Evolutionary conservation across 2,113 vertebrate genomes (phyloP), one percentile per base, ranked within the genome.

Genomic region (Dipodomys ordii): DNA sequence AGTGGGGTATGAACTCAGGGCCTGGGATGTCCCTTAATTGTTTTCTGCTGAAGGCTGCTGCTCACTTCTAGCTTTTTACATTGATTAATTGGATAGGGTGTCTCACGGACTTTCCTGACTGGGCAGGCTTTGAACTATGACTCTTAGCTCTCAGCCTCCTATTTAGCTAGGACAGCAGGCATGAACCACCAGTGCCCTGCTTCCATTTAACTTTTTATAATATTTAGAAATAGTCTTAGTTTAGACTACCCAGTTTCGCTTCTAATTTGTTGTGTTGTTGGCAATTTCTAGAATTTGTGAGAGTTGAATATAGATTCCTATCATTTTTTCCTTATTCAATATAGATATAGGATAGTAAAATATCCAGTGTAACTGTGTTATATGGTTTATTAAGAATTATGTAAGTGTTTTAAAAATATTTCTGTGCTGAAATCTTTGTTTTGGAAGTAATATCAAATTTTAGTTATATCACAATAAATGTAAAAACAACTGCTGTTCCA

Each of bases 251-350:
- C 2, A 81, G 25, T 68, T 86, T 46, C 71, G 15, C 18, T 92
- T 91, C 22, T 4, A 91, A 0, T 93, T 57, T 88, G 20, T 95
- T 81, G 76, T 95, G 6, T 77, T 77, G 1, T 83, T 83, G 65
- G 69, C 15, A 84, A 7, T 46, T 92, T 87, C 22, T 81, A 82
- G 46, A 90, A 60, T 85, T 94, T 89, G 57, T 81, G 16, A 87
- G 30, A 89, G 7, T 49, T 92, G 73, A 83, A 13, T 13, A 72
- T 91, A 22, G 60, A 46, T 91, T 13, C 13, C 83, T 77, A 67
- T 85, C 65, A 77, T 68, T 94, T 65, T 84, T 84, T 49, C 19
- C 65, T 89, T 82, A 32, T 91, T 91, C 90, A 80, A 87, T 20
- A 57, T 91, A 72, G 27, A 74, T 67, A 46, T 60, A 10, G 6